Base-by-base conservation (phyloP, 2,888 invertebrate genomes). In the Malachius bipustulatus region DNA sequence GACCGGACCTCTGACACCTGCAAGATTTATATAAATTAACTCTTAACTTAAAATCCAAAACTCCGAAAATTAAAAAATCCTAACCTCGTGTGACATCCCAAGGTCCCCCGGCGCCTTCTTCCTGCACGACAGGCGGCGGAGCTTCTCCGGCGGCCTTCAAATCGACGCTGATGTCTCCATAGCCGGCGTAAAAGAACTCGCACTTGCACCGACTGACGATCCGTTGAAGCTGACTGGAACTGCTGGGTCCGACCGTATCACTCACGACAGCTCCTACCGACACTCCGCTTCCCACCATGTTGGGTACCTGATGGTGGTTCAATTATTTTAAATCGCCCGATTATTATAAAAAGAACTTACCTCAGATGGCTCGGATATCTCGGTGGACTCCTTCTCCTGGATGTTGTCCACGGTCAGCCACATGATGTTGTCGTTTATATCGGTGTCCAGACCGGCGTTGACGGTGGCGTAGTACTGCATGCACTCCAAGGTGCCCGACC, bases 381-480 rank as follows among this genome's bases (percentile, higher is more conserved):
- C 78, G 1, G 77, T 74, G 1, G 80, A 76, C 54, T 82, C 82
- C 37, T 80, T 77, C 55, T 82, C 82, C 55, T 90, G 89, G 40
- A 94, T 94, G 57, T 93, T 89, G 48, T 93, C 91, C 29, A 90
- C 77, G 0, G 85, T 84, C 47, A 98, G 69, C 97, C 97, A 98
- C 70, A 91, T 88, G 47, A 97, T 91, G 62, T 91, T 88, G 51
- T 90, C n/a, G n/a, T n/a, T n/a, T n/a, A n/a, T n/a, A n/a, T n/a
- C n/a, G n/a, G n/a, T n/a, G n/a, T 73, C 71, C 53, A 79, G 77
- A 16, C 75, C 75, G 3, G 85, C 87, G 57, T 83, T 84, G 31
- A 97, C 93, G 4, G 98, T 98, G 8, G 97, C 97, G 67, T 97
- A 98, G 67, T 98, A 98, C 73, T 97, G 97, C 91, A 98, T 93